These are phyloP conservation scores for Hetaerina titia DNA, from an alignment of 2,888 invertebrate species.

Conservation along the genomic window DNA sequence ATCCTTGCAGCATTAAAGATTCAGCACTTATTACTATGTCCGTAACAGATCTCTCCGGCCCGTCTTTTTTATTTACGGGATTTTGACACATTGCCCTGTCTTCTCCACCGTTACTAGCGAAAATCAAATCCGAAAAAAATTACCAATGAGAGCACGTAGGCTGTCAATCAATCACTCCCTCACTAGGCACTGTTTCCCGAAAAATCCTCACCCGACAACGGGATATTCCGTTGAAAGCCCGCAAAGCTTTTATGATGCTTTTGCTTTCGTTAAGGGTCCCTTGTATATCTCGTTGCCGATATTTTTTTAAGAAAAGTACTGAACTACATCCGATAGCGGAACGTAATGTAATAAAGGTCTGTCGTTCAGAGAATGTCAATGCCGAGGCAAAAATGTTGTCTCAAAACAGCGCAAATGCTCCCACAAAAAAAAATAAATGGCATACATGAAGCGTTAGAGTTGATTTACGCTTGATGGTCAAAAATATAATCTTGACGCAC, in stretches of 20 bases:
- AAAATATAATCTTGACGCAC: too few species aligned
- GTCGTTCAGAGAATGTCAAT: too few species aligned
- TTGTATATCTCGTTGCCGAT: neutral
- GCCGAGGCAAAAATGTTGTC: too few species aligned
- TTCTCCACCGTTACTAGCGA: neutral
- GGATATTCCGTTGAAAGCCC: neutral
- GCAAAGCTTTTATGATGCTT: neutral
- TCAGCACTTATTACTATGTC: neutral
- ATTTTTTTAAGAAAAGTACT: neutral
- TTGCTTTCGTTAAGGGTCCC: too few species aligned
- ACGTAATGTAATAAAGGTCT: neutral
- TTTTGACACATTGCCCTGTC: neutral
- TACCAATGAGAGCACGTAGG: neutral
- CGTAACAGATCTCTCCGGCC: too few species aligned
- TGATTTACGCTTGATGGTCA: too few species aligned
- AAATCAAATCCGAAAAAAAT: neutral
- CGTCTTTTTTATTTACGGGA: neutral
- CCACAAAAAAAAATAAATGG: too few species aligned
- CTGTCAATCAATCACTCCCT: neutral
- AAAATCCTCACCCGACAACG: neutral
- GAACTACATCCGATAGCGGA: neutral
- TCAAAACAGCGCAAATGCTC: too few species aligned
- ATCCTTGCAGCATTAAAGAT: neutral
- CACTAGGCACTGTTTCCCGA: neutral
- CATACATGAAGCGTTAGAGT: too few species aligned